These are phyloP conservation scores for Orchesella flavescens DNA, from an alignment of 2,888 invertebrate species.

Conservation along the genomic window DNA sequence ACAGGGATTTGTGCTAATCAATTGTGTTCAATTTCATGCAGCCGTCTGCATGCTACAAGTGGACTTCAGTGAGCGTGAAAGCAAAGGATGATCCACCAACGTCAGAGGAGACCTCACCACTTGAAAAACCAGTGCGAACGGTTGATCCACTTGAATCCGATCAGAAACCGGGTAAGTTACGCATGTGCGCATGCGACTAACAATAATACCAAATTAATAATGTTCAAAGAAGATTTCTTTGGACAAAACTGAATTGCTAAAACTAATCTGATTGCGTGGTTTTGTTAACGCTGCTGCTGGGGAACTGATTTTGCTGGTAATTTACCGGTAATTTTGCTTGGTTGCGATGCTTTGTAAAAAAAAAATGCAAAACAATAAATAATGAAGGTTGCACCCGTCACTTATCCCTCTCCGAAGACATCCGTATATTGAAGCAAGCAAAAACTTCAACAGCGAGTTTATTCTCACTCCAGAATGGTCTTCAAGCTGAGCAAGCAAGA, in stretches of 20 bases:
- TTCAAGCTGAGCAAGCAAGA: background rate
- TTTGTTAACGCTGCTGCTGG: background rate
- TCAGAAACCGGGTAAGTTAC: background rate
- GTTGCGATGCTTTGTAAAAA: background rate
- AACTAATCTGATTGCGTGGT: background rate
- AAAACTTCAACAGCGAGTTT: background rate
- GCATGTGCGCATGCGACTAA: background rate
- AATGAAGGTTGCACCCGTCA: slow-evolving; percentile 6
- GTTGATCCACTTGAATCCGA: too few species aligned
- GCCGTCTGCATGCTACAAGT: background rate
- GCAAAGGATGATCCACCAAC: background rate
- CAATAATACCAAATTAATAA: too few species aligned
- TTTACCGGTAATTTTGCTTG: too few species aligned
- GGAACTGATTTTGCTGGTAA: background rate
- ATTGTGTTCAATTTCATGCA: background rate
- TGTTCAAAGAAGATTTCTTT: too few species aligned
- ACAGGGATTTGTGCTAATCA: too few species aligned
- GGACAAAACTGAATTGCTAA: background rate
- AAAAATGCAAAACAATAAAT: too few species aligned
- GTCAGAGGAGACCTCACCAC: background rate
- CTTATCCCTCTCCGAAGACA: slow-evolving; percentile 33
- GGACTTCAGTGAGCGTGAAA: background rate
- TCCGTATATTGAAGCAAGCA: background rate
- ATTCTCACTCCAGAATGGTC: background rate
- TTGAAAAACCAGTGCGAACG: background rate